These are phyloP conservation scores for Lochmaea capreae DNA, from an alignment of 2,888 invertebrate species.

Conservation along the genomic window DNA sequence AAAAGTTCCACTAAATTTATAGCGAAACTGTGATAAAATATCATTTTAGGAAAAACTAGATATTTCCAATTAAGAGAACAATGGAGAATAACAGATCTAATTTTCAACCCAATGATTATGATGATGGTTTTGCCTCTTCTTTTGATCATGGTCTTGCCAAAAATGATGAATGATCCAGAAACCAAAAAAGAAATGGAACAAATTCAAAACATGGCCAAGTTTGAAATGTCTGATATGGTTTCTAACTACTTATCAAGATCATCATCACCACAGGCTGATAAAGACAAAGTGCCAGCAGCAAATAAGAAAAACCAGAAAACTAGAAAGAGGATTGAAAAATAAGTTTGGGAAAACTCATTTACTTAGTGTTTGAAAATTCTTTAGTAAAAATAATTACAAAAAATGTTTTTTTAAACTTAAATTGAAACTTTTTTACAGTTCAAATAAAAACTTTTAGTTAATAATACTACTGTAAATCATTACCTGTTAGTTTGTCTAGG, in stretches of 20 bases:
- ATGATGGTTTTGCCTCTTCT: slow-evolving; percentile 96
- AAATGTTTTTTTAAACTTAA: background rate
- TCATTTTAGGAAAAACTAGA: slow-evolving; percentile 73
- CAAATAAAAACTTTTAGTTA: too few species aligned
- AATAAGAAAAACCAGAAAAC: slow-evolving; percentile 42
- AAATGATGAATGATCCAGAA: slow-evolving; percentile 98
- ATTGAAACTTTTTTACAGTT: too few species aligned
- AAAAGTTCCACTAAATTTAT: background rate
- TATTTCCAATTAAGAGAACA: slow-evolving; percentile 93
- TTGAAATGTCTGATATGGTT: slow-evolving; percentile 95
- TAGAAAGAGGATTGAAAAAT: slow-evolving; percentile 46
- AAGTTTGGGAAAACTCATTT: slow-evolving; percentile 1
- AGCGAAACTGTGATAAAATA: background rate
- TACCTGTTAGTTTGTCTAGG: too few species aligned
- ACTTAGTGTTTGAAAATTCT: slow-evolving; percentile 7
- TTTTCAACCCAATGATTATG: slow-evolving; percentile 97
- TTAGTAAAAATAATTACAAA: background rate
- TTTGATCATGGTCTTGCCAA: slow-evolving; percentile 92
- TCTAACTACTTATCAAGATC: slow-evolving; percentile 84
- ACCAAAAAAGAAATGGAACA: slow-evolving; percentile 96
- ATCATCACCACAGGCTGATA: slow-evolving; percentile 26
- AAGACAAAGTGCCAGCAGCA: slow-evolving; percentile 31
- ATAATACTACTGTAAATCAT: too few species aligned
- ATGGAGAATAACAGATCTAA: slow-evolving; percentile 95
- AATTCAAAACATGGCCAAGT: slow-evolving; percentile 82